A percentile compares a stretch with the other conserved stretches of the same genome.
phyloP scores from a whole-genome alignment of 2,888 invertebrate genomes.

The Zhuqinia jingwanae region DNA sequence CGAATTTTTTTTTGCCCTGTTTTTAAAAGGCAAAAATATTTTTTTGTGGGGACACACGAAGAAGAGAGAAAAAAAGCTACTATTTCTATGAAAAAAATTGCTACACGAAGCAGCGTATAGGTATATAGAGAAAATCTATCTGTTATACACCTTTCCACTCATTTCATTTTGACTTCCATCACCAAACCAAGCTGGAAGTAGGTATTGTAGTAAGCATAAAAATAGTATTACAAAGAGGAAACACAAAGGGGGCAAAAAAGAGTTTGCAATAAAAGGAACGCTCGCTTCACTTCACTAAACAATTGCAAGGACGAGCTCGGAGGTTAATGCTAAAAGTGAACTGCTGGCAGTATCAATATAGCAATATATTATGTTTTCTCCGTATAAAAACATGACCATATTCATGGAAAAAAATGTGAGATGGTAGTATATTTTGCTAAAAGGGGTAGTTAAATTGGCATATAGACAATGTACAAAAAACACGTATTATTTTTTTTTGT shows the following conservation, averaged over 20 bases:
- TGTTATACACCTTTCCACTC: slow-evolving; percentile 30
- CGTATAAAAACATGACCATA: too few species aligned
- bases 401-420: too few species aligned
- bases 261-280: neutral
- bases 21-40: slow-evolving; percentile 4
- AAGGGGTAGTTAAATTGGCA: too few species aligned
- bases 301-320: neutral
- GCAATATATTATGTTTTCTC: too few species aligned
- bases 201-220: neutral
- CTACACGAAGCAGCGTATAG: neutral
- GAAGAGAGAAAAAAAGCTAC: too few species aligned
- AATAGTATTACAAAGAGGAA: slow-evolving; percentile 1
- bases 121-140: neutral
- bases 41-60: slow-evolving; percentile 5
- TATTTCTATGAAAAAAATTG: neutral
- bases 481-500: too few species aligned
- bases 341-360: neutral
- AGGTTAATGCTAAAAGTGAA: neutral
- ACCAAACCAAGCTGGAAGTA: too few species aligned
- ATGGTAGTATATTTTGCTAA: too few species aligned
- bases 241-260: too few species aligned
- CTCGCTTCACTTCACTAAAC: neutral
- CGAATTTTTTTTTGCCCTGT: slow-evolving; percentile 25
- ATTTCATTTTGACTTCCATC: slow-evolving; percentile 15
- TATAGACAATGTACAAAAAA: too few species aligned